phyloP scores from a whole-genome alignment of 2,113 vertebrate genomes.

The Paramisgurnus dabryanus region DNA sequence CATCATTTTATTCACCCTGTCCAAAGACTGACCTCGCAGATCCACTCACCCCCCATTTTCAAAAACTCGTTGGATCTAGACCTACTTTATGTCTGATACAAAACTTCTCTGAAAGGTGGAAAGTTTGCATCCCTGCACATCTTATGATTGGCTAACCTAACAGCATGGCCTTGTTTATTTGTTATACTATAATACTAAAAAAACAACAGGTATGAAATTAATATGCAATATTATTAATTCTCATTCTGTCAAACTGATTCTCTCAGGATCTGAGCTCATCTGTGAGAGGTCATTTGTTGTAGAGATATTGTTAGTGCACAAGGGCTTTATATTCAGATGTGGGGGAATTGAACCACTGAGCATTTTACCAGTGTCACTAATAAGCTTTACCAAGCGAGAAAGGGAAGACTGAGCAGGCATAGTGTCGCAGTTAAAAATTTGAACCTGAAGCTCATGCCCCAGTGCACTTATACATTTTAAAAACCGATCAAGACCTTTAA shows the following conservation, averaged over 20 bases:
- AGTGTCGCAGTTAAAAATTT: slow-evolving; percentile 40
- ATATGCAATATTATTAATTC: background rate
- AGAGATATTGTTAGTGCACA: slow-evolving; percentile 49
- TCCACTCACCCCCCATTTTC: no score
- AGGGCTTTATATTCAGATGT: slow-evolving; percentile 62
- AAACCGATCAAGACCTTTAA: slow-evolving; percentile 58
- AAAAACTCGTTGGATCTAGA: no score
- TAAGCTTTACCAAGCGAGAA: slow-evolving; percentile 68
- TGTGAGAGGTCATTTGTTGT: slow-evolving; percentile 49
- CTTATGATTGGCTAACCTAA: background rate
- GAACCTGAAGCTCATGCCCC: slow-evolving; percentile 44
- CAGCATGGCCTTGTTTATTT: background rate
- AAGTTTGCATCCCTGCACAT: no score
- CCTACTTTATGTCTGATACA: no score
- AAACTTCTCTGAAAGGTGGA: no score
- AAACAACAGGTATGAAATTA: background rate
- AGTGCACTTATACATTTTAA: slow-evolving; percentile 58
- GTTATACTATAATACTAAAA: background rate
- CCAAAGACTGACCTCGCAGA: no score
- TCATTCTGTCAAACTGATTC: background rate
- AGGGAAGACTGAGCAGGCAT: slow-evolving; percentile 36
- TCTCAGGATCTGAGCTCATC: slow-evolving; percentile 23
- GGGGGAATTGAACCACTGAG: slow-evolving; percentile 62
- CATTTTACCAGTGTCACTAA: slow-evolving; percentile 66
- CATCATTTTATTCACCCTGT: no score